Percentiles rank a stretch among this genome's conserved stretches.
These are phyloP conservation scores for Podarcis raffonei DNA, from an alignment of 2,113 vertebrate genomes.

Conservation along the genomic window DNA sequence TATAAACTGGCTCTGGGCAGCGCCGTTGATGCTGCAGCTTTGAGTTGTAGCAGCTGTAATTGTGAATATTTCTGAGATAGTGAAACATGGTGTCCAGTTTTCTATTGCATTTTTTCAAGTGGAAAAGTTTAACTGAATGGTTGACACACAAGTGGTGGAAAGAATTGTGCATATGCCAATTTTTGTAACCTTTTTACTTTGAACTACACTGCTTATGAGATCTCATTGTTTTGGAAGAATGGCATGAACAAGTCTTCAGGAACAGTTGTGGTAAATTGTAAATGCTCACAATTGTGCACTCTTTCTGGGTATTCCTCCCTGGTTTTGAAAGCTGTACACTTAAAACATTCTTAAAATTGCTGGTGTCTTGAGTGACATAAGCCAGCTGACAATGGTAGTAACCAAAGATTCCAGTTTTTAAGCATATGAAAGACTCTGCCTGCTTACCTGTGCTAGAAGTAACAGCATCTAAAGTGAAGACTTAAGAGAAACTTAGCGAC, in stretches of 20 bases:
- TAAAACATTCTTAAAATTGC: constrained; percentile 85
- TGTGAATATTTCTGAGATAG: constrained; percentile 89
- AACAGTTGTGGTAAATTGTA: constrained; percentile 83
- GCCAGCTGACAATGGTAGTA: constrained; percentile 80
- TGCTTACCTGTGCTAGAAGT: constrained; percentile 89
- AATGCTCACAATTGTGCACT: constrained; percentile 83
- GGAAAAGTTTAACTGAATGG: constrained; percentile 83
- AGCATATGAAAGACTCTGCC: constrained; percentile 86
- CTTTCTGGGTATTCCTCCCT: constrained; percentile 80
- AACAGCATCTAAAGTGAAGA: constrained; percentile 90
- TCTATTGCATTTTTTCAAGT: constrained; percentile 86
- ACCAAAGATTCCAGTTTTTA: constrained; percentile 89
- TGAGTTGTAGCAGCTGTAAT: constrained; percentile 84
- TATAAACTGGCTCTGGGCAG: constrained; percentile 86
- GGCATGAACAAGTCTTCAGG: constrained; percentile 84
- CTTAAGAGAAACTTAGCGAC: constrained; percentile 87
- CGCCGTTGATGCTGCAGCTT: constrained; percentile 73
- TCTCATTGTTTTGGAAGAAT: constrained; percentile 83
- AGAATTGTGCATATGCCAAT: constrained; percentile 92
- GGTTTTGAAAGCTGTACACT: constrained; percentile 86
- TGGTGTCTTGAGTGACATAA: constrained; percentile 80
- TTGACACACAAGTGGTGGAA: constrained; percentile 84
- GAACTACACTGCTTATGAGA: constrained; percentile 84
- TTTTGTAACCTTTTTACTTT: constrained; percentile 85
- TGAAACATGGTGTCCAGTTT: constrained; percentile 89